Evolutionary conservation across 2,888 invertebrate genomes (phyloP), one percentile per base, ranked within the genome.

Genomic region (Drosophila sordidapex): DNA sequence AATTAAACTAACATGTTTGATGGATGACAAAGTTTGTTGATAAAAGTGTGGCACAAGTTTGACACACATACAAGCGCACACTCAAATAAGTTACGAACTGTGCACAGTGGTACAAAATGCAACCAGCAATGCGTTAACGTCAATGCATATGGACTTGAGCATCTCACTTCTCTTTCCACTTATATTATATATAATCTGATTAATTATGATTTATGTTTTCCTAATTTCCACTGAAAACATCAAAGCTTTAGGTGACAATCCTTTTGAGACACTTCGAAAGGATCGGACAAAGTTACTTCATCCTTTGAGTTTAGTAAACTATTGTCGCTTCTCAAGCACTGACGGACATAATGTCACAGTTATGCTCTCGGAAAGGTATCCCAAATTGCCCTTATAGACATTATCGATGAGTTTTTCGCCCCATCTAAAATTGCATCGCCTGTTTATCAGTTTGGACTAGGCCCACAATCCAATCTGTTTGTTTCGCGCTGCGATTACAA

Each of bases 1-100:
- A 65, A 72, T 72, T 79, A 63, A 49, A 60, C 70, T 65, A 67
- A 60, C 40, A 70, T 67, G 75, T 67, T 74, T 77, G 75, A 77
- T 77, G 66, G 77, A 51, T 71, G 76, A 69, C 49, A 51, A 48
- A 49, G 43, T 73, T 63, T 63, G 73, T 70, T 68, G 62, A 33
- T 56, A 31, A 68, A 54, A 83, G 70, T 74, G 65, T 70, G 71
- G 52, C 46, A 48, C 56, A 53, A 31, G 53, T 36, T 27, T 10
- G 11, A 15, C 13, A 33, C 36, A 58, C 58, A 56, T 21, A 21
- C 36, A 38, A 10, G 15, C 3, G 25, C 21, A 36, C 53, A 25
- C 35, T 8, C 35, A 46, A 11, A 53, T 25, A 1, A 46, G 21
- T 7, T 21, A 2, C 25, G 10, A 15, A 15, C 46, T 25, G 11